Conservation (phyloP, 2,113 vertebrate species). For the Tapirus terrestris region DNA sequence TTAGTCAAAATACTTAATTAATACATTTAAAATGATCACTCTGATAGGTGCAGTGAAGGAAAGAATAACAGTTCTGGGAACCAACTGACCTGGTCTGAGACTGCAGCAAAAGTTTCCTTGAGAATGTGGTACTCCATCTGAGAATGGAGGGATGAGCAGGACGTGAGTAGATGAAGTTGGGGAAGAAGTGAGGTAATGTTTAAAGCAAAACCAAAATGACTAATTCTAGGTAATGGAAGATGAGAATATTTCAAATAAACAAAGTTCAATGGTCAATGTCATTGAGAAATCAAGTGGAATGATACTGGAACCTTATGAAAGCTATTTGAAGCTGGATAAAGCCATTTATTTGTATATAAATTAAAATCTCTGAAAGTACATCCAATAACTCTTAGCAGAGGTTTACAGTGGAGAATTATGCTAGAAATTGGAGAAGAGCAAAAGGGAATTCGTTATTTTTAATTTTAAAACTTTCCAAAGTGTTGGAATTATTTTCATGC, state of each 20-base stretch:
- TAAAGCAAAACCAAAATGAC: not conserved
- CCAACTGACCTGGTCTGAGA: not conserved
- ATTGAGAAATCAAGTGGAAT: not conserved
- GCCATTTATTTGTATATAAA: not conserved
- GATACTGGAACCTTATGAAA: not conserved
- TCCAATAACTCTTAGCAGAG: not conserved
- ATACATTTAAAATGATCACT: not conserved
- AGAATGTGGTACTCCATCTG: not conserved
- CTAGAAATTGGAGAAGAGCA: not conserved
- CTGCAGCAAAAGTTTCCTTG: not conserved
- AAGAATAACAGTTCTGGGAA: not conserved
- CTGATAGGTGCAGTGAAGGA: not conserved
- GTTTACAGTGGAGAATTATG: not conserved
- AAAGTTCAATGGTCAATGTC: not conserved
- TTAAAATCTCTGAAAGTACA: not conserved
- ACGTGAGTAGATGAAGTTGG: not conserved
- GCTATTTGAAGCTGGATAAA: not conserved
- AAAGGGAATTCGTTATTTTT: not conserved
- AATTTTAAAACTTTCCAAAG: not conserved
- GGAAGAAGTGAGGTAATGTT: not conserved
- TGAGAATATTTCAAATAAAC: not conserved
- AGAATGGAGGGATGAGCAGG: not conserved
- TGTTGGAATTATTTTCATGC: not conserved
- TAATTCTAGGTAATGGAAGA: not conserved
- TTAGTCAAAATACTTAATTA: constrained; percentile 12